phyloP scores from a whole-genome alignment of 2,797 vertebrate genomes.

The Poecilia gillii region DNA sequence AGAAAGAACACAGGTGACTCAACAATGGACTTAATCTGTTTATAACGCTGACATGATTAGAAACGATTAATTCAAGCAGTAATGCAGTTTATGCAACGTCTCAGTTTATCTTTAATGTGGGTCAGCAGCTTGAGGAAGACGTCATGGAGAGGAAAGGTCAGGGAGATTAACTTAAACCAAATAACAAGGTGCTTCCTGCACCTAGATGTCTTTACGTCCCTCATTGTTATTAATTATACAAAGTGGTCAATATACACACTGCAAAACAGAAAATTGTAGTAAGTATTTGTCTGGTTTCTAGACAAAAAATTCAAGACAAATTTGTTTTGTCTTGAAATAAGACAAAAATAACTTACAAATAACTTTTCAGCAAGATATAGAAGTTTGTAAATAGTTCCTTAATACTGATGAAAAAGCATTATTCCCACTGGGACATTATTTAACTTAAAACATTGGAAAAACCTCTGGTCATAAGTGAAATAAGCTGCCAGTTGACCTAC shows the following conservation, averaged over 20 bases:
- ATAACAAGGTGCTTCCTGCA: not conserved
- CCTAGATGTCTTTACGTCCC: not conserved
- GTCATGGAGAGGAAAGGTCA: conserved; percentile 1
- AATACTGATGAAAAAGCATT: no score
- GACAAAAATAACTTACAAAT: no score
- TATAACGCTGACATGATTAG: conserved; percentile 59
- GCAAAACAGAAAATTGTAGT: no score
- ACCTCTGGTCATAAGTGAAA: no score
- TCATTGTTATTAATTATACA: not conserved
- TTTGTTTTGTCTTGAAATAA: no score
- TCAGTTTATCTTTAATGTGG: conserved; percentile 38
- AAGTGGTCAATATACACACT: no score
- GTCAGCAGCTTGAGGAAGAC: conserved; percentile 33
- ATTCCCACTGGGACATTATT: no score
- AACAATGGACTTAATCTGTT: conserved; percentile 52
- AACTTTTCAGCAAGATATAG: no score
- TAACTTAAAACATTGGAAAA: no score
- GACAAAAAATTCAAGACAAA: no score
- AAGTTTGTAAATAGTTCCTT: no score
- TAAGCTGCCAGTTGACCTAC: no score
- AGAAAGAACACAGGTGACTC: conserved; percentile 23
- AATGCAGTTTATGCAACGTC: conserved; percentile 54
- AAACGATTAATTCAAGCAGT: conserved; percentile 31
- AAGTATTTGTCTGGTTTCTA: not conserved
- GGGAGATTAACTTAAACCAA: not conserved